Base-by-base conservation (phyloP, 23 tunicate genomes). In the Halocynthia aurantium region DNA sequence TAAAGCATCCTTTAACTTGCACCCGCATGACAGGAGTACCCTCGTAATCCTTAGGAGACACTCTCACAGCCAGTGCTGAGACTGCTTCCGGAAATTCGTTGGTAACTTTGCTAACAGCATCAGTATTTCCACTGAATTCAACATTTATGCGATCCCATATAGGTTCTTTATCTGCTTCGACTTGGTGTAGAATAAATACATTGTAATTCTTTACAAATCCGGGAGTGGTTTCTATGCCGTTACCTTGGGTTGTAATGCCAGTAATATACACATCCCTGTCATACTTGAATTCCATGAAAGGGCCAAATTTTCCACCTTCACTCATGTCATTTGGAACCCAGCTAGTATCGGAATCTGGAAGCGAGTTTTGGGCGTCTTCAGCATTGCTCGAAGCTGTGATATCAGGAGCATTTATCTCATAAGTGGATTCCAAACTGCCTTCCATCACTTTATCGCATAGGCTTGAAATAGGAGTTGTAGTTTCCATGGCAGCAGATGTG, bases 201-300 rank as follows among this genome's bases (percentile, higher is more conserved):
- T 10, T 6, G 6, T 51, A 52, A 5, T 62, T 54, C 31, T 18
- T 10, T 0, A 74, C 78, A 74, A 18, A 74, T 31, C 44, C 44
- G 44, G 44, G 44, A 31, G 44, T 31, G 44, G 31, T 74, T 8
- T 56, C 22, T 8, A 13, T 21, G 31, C 66, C 79, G 18, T 87
- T 88, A 12, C 88, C 96, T 61, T 89, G 96, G 7, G 96, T 89
- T 0, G 80, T 58, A 15, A 89, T 80, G 8, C 81, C 81, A 5
- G 96, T 89, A 31, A 89, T 69, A 50, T 69, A 62, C 17, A 84
- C 87, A 6, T 50, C 63, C 44, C 75, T n/a, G 6, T 70, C 85
- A 57, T 80, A 84, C 55, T 52, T 69, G 10, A 80, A 83, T 58
- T 84, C 88, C 53, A 89, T 63, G 64, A 74, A 83, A 9, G 96